These are phyloP conservation scores for Ascaphus truei DNA, from an alignment of 2,113 vertebrate species.

Conservation along the genomic window DNA sequence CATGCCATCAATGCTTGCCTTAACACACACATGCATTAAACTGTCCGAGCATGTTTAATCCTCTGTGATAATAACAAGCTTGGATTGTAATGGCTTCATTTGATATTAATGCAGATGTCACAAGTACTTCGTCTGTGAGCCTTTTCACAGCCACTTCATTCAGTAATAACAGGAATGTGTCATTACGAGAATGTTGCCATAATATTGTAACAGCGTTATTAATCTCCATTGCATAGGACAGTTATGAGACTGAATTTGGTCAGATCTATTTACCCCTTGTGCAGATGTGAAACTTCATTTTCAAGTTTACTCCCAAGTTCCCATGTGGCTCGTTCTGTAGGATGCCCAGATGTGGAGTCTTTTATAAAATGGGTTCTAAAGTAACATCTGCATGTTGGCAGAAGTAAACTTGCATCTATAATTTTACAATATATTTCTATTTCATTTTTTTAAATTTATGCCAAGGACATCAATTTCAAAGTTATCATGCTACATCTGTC, in stretches of 20 bases:
- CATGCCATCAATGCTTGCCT: not conserved
- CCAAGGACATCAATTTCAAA: no score
- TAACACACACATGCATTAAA: conserved; percentile 30
- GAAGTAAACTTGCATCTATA: no score
- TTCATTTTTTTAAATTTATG: no score
- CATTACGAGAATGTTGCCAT: conserved; percentile 21
- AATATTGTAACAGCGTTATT: conserved; percentile 19
- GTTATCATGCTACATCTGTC: no score
- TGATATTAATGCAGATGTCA: conserved; percentile 35
- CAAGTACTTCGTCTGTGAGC: conserved; percentile 11
- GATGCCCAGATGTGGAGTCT: not conserved
- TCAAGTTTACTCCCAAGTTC: not conserved
- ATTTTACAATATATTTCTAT: no score
- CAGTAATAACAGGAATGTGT: conserved; percentile 30
- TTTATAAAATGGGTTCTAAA: not conserved
- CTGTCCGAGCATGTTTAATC: conserved; percentile 33
- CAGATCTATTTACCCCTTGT: not conserved
- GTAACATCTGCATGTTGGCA: not conserved
- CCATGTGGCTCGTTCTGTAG: not conserved
- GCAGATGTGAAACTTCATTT: not conserved
- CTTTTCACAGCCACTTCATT: conserved; percentile 20
- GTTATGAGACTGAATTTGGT: conserved; percentile 4
- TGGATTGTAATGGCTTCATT: conserved; percentile 34
- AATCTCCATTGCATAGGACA: conserved; percentile 31
- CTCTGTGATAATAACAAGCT: conserved; percentile 22